These are phyloP conservation scores for Andrena cerasifolii DNA, from an alignment of 1,140 invertebrate species.

Conservation along the genomic window DNA sequence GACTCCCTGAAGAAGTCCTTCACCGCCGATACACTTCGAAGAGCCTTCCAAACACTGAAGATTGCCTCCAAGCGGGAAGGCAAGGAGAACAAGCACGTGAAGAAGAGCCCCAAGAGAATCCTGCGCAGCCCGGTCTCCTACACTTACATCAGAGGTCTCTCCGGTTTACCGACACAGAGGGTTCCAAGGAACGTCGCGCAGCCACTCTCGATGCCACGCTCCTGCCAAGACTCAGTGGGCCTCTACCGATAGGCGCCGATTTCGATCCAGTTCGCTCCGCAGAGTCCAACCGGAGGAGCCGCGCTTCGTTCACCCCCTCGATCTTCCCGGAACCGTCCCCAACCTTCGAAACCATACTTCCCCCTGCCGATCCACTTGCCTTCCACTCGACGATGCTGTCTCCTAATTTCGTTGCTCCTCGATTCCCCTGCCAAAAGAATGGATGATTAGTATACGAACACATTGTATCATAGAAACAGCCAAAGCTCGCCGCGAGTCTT, in stretches of 20 bases:
- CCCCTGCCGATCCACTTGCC: neutral
- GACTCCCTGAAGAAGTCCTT: conserved; percentile 83
- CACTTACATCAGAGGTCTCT: conserved; percentile 90
- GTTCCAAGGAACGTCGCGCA: conserved; percentile 84
- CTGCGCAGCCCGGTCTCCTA: conserved; percentile 89
- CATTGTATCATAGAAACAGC: too few relatives aligned
- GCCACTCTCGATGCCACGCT: conserved; percentile 62
- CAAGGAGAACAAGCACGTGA: conserved; percentile 74
- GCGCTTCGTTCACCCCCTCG: neutral
- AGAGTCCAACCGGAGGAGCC: too few relatives aligned
- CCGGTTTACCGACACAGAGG: conserved; percentile 90
- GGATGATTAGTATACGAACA: conserved; percentile 15
- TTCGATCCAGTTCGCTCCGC: neutral
- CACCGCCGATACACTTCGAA: conserved; percentile 86
- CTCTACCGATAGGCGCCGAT: conserved; percentile 59
- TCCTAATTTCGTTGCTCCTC: neutral
- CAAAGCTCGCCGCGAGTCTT: too few relatives aligned
- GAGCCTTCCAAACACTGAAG: conserved; percentile 87
- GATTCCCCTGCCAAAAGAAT: conserved; percentile 18
- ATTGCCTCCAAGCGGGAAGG: conserved; percentile 83
- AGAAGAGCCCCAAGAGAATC: conserved; percentile 87
- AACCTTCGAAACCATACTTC: neutral
- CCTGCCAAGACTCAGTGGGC: conserved; percentile 67
- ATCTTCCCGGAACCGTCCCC: too few relatives aligned
- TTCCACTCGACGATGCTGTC: neutral